These are phyloP conservation scores for Phyllotis vaccarum DNA, from an alignment of 2,797 vertebrate genomes.

Conservation along the genomic window DNA sequence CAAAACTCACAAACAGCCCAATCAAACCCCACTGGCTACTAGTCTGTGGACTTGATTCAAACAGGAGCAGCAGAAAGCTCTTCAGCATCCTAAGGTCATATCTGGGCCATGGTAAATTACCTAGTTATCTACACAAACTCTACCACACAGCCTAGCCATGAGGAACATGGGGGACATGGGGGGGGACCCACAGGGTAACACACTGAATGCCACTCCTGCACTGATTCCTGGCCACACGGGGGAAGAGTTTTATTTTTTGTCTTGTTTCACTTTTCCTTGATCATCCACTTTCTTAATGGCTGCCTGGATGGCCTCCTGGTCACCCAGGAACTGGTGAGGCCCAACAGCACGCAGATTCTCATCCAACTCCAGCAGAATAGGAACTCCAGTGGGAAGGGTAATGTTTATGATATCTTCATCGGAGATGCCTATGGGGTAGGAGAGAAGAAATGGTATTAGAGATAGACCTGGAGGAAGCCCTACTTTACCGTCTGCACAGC, in stretches of 20 bases:
- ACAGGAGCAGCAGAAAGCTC: neutral
- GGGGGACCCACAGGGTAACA: constrained; percentile 27
- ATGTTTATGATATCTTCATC: constrained; percentile 94
- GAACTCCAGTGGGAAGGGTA: constrained; percentile 96
- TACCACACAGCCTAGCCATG: constrained; percentile 22
- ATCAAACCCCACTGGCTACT: constrained; percentile 17
- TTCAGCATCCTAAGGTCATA: constrained; percentile 9
- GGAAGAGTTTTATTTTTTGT: constrained; percentile 81
- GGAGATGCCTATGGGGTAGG: constrained; percentile 91
- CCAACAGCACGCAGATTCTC: constrained; percentile 93
- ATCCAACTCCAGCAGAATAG: constrained; percentile 95
- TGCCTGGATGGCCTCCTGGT: constrained; percentile 95
- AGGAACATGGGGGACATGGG: neutral
- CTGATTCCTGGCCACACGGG: neutral
- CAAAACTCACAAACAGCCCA: neutral
- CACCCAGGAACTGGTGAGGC: constrained; percentile 94
- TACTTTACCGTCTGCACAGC: neutral
- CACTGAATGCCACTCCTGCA: neutral
- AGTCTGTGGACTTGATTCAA: constrained; percentile 26
- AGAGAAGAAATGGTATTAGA: constrained; percentile 1
- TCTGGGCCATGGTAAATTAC: constrained; percentile 8
- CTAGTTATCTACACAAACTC: neutral
- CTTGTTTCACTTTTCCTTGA: constrained; percentile 94
- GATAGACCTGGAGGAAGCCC: neutral
- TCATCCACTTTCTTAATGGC: constrained; percentile 99